Percentiles rank a stretch among this genome's conserved stretches.
Evolutionary conservation across 2,113 vertebrate genomes (phyloP).

Genomic region (Elgaria multicarinata): DNA sequence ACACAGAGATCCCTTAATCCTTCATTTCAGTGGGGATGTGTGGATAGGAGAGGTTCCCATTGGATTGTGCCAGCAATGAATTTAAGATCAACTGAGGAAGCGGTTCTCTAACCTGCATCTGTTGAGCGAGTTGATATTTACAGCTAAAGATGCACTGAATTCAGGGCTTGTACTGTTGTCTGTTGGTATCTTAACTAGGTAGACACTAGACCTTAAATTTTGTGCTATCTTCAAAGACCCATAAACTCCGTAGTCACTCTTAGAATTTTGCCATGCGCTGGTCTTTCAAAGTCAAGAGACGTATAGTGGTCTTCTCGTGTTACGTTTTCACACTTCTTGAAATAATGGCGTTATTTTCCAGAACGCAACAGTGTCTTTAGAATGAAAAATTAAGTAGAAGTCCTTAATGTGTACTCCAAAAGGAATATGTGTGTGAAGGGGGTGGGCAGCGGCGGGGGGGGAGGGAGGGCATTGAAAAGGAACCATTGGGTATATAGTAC

Average conservation of each 20-base stretch:
- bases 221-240: neutral
- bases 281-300: slow-evolving; percentile 6
- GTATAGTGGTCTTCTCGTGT: neutral
- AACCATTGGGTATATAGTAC: slow-evolving; percentile 41
- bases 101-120: neutral
- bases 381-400: neutral
- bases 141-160: slow-evolving; percentile 44
- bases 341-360: neutral
- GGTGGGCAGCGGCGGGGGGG: fast-evolving
- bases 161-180: slow-evolving; percentile 29
- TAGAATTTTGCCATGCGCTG: slow-evolving; percentile 1
- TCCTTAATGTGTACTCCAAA: slow-evolving; percentile 28
- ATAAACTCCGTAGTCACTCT: neutral
- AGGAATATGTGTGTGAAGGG: slow-evolving; percentile 5
- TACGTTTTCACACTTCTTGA: neutral
- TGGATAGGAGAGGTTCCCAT: neutral
- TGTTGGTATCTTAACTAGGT: neutral
- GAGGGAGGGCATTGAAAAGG: neutral
- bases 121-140: slow-evolving; percentile 1
- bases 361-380: neutral
- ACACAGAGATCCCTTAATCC: neutral
- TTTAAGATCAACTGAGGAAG: neutral
- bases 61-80: neutral
- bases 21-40: neutral
- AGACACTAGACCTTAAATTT: slow-evolving; percentile 32